Percentiles rank a stretch among this genome's conserved stretches.
Conservation (phyloP, 1,140 invertebrate species). For the Microplitis demolitor region DNA sequence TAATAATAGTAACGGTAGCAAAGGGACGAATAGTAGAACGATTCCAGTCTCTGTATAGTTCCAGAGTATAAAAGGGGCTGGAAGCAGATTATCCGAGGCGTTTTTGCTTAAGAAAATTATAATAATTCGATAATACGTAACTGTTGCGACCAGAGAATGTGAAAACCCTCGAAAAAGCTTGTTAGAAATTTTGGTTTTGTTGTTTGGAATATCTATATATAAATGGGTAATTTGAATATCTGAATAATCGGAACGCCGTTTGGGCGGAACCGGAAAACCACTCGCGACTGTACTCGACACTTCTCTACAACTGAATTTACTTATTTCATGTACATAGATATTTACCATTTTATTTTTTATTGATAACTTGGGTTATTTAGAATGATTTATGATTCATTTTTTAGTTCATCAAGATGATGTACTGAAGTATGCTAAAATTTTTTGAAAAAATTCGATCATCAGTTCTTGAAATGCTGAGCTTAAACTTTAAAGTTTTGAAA, state of each 20-base stretch:
- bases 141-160: conserved; percentile 57
- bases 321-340: background rate
- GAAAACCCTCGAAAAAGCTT: background rate
- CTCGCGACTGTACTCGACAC: conserved; percentile 2
- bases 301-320: background rate
- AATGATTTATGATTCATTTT: too few species aligned
- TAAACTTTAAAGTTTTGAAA: too few species aligned
- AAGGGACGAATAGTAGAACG: background rate
- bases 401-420: too few species aligned
- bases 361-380: too few species aligned
- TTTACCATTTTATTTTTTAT: too few species aligned
- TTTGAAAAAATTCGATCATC: too few species aligned
- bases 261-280: conserved; percentile 56
- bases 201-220: background rate
- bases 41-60: too few species aligned
- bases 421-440: too few species aligned
- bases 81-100: conserved; percentile 1
- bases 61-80: background rate
- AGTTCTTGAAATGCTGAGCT: too few species aligned
- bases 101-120: conserved; percentile 59
- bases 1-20: too few species aligned
- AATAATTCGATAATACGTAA: conserved; percentile 63
- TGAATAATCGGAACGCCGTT: conserved; percentile 60
- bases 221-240: conserved; percentile 54
- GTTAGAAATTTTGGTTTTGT: background rate